A percentile compares a stretch with the other conserved stretches of the same genome.
Evolutionary conservation across 2,888 invertebrate genomes (phyloP).

Genomic region (Bombyx huttoni): DNA sequence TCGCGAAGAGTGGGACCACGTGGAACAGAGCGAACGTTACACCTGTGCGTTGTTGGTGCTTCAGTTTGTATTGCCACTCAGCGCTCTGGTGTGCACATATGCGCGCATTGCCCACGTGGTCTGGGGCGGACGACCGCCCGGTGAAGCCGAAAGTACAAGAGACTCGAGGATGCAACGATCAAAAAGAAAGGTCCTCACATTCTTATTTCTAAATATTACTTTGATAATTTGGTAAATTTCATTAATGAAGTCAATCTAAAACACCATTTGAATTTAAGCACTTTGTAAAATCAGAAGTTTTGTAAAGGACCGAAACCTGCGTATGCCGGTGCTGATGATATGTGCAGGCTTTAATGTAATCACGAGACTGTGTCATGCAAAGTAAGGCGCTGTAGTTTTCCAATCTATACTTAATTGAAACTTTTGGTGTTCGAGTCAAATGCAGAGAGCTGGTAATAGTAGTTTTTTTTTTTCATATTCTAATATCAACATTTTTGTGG

Average conservation of each 20-base stretch:
- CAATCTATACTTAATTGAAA: neutral
- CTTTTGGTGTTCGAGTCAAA: neutral
- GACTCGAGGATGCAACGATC: constrained; percentile 88
- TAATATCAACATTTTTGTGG: neutral
- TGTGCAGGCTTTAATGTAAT: neutral
- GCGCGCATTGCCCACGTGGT: constrained; percentile 89
- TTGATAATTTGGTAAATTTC: too few species aligned
- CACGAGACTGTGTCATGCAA: neutral
- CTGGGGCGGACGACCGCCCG: constrained; percentile 88
- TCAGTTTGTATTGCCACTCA: constrained; percentile 87
- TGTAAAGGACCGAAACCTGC: neutral
- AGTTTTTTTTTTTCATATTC: neutral
- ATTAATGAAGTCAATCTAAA: too few species aligned
- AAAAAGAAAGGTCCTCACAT: constrained; percentile 79
- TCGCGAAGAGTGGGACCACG: constrained; percentile 78
- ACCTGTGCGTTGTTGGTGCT: constrained; percentile 83
- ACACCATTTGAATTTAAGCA: too few species aligned
- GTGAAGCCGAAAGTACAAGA: constrained; percentile 87
- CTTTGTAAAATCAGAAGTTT: too few species aligned
- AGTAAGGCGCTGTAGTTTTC: neutral
- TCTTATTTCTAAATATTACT: too few species aligned
- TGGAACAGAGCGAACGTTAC: constrained; percentile 78
- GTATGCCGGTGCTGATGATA: neutral
- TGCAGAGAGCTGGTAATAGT: neutral
- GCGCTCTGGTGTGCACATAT: constrained; percentile 87